Percentiles rank a stretch among this genome's conserved stretches.
These are phyloP conservation scores for Chauna torquata DNA, from an alignment of 2,113 vertebrate species.

Conservation along the genomic window DNA sequence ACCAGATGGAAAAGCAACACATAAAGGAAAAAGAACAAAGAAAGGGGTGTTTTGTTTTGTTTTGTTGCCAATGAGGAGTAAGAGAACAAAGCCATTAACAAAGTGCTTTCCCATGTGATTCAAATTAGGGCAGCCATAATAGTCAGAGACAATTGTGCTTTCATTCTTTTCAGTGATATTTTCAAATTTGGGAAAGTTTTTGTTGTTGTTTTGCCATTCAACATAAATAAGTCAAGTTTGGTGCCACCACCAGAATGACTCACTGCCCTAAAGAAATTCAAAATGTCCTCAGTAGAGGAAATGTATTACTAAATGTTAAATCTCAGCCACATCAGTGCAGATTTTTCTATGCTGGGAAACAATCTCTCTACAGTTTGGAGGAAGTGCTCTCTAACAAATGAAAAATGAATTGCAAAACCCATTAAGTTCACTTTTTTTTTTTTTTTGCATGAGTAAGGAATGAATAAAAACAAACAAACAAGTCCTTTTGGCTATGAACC, in stretches of 20 bases:
- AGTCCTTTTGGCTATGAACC: not conserved
- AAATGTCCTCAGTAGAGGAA: slow-evolving; percentile 29
- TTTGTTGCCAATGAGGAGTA: not conserved
- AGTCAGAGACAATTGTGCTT: not conserved
- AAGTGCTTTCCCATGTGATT: slow-evolving; percentile 41
- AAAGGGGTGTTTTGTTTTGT: not conserved
- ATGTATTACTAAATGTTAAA: slow-evolving; percentile 37
- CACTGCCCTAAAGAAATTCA: slow-evolving; percentile 6
- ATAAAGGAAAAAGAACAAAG: slow-evolving; percentile 51
- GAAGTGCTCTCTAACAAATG: slow-evolving; percentile 16
- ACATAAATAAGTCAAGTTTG: slow-evolving; percentile 15
- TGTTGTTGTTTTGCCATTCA: slow-evolving; percentile 36
- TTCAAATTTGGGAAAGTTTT: slow-evolving; percentile 27
- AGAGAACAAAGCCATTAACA: slow-evolving; percentile 39
- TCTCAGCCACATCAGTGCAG: not conserved
- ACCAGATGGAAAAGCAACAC: slow-evolving; percentile 10
- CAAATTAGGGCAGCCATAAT: slow-evolving; percentile 32
- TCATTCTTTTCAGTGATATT: slow-evolving; percentile 49
- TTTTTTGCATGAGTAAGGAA: not conserved
- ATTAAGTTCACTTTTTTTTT: not conserved
- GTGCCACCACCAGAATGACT: slow-evolving; percentile 39
- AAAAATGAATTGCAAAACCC: slow-evolving; percentile 16
- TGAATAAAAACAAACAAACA: slow-evolving; percentile 37
- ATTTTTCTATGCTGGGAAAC: slow-evolving; percentile 7
- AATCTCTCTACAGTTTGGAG: not conserved